Conservation (phyloP, 2,113 vertebrate species). For the Vireo altiloquus region DNA sequence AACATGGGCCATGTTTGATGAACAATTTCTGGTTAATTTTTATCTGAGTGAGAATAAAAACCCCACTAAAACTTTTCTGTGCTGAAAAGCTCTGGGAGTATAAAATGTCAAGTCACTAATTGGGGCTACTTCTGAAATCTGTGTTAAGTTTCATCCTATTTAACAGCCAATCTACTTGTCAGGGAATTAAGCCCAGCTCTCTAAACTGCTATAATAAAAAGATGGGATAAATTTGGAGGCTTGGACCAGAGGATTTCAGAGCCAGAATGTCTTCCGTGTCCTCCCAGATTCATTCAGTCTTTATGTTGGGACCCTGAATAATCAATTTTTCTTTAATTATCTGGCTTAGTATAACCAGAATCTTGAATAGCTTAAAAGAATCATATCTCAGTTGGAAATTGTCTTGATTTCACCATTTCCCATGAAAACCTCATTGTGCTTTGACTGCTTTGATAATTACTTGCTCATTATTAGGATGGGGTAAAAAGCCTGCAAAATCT, state of each 20-base stretch:
- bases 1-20: not conserved
- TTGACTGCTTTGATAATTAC: not conserved
- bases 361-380: not conserved
- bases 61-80: not conserved
- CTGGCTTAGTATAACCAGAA: not conserved
- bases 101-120: not conserved
- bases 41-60: not conserved
- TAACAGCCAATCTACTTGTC: not conserved
- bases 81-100: not conserved
- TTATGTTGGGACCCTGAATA: not conserved
- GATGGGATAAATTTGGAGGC: not conserved
- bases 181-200: not conserved
- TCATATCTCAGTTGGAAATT: not conserved
- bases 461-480: not conserved
- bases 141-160: not conserved
- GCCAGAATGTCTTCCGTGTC: not conserved
- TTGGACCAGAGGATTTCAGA: not conserved
- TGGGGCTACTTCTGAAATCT: not conserved
- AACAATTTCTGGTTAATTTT: not conserved
- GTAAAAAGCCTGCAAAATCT: not conserved
- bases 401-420: conserved; percentile 2
- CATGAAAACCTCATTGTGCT: not conserved
- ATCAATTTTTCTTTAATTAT: not conserved
- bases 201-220: not conserved
- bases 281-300: not conserved